A percentile compares a stretch with the other conserved stretches of the same genome.
phyloP scores from a whole-genome alignment of 2,888 invertebrate species.

The Diarsia rubi region DNA sequence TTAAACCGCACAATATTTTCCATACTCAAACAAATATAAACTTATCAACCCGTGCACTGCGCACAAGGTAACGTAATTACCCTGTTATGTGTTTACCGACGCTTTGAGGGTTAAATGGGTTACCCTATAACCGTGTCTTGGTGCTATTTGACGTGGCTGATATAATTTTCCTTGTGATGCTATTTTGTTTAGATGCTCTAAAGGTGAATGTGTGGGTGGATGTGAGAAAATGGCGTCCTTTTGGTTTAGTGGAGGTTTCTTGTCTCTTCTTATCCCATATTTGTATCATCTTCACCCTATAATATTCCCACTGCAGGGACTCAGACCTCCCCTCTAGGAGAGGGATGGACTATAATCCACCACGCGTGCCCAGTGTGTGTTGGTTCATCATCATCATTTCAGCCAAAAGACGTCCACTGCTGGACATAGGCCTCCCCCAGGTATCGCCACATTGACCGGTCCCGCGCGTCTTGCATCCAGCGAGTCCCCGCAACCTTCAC shows the following conservation, averaged over 20 bases:
- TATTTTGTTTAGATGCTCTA: conserved; percentile 31
- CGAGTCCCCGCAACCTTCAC: too few species aligned
- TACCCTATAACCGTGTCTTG: conserved; percentile 52
- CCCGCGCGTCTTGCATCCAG: too few species aligned
- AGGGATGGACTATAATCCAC: too few species aligned
- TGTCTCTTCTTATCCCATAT: not conserved
- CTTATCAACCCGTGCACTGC: conserved; percentile 28
- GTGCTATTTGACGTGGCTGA: conserved; percentile 53
- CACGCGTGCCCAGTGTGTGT: too few species aligned
- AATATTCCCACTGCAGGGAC: too few species aligned
- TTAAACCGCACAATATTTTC: not conserved
- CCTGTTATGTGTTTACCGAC: conserved; percentile 54
- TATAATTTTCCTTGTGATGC: conserved; percentile 53
- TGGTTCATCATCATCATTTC: too few species aligned
- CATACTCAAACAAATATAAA: conserved; percentile 21
- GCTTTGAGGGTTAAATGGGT: conserved; percentile 60
- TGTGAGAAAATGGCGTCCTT: not conserved
- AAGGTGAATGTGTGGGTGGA: conserved; percentile 15
- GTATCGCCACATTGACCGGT: too few species aligned
- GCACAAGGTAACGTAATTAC: conserved; percentile 51
- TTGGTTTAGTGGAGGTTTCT: not conserved
- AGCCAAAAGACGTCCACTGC: too few species aligned
- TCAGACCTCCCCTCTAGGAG: too few species aligned
- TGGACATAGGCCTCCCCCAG: too few species aligned
- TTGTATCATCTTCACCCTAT: too few species aligned